Evolutionary conservation across 2,797 vertebrate genomes (phyloP), one percentile per base, ranked within the genome.

Genomic region (Urophycis tenuis): DNA sequence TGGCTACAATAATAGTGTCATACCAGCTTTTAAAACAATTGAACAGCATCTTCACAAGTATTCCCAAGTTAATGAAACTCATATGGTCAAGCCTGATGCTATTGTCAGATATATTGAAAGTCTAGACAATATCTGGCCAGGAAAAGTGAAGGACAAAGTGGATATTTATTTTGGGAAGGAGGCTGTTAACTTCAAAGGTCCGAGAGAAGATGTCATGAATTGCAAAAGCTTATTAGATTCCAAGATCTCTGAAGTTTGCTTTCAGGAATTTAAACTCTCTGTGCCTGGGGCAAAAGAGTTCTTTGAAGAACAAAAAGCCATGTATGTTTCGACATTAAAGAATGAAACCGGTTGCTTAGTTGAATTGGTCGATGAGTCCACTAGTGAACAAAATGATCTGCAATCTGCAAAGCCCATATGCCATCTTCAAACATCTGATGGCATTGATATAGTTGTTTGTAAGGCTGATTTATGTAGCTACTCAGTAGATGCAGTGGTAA

Each of bases 401-500:
- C 29, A 12, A 33, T 4, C 19, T 45, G 22, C 0, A 19, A 75
- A 82, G 10, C 17, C 78, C 9, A 69, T 11, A 6, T 91, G 72
- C 74, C 77, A 84, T 84, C 22, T 86, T 75, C 73, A 22, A 25
- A 90, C 92, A 32, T 17, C 81, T 6, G 79, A 76, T 45, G 95
- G 95, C 4, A 79, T 95, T 30, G 83, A 87, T 8, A 85, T 98
- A 10, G 85, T 77, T 0, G 93, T 94, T 9, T 90, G 75, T 75
- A 92, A 92, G 73, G 94, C 86, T 0, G 80, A 98, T 85, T 79
- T 99, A 88, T 92, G 92, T 73, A 79, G 0, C n/a, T 91, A 93
- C 33, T 80, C 85, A 0, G 91, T 91, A 0, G 84, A 95, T 5
- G 93, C 93, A n/a, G 87, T 97, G 29, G 94, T 97, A 25, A 95